phyloP scores from a whole-genome alignment of 2,888 invertebrate species.

The Thymelicus sylvestris region DNA sequence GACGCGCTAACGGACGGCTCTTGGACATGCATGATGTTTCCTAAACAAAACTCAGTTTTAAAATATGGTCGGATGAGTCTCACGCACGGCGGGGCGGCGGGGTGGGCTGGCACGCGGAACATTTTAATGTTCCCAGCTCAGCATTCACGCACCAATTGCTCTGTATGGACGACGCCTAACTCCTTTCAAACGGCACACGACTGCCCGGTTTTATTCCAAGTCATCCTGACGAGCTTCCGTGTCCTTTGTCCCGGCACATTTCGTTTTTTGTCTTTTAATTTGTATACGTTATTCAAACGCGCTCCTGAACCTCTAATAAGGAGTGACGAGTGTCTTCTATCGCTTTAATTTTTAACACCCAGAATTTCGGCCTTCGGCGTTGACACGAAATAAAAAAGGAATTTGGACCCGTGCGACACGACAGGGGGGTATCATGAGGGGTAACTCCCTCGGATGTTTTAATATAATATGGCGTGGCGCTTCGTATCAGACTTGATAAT shows the following conservation, averaged over 20 bases:
- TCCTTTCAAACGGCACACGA: conserved; percentile 64
- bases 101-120: conserved; percentile 68
- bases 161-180: conserved; percentile 61
- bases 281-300: conserved; percentile 49
- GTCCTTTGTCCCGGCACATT: conserved; percentile 50
- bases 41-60: conserved; percentile 69
- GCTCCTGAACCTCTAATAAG: conserved; percentile 70
- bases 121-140: conserved; percentile 69
- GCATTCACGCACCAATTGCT: conserved; percentile 59
- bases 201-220: conserved; percentile 57
- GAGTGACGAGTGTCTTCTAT: conserved; percentile 56
- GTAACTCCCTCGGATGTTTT: conserved; percentile 60
- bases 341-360: conserved; percentile 60
- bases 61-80: conserved; percentile 66
- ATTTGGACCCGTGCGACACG: conserved; percentile 61
- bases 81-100: conserved; percentile 62
- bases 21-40: conserved; percentile 59
- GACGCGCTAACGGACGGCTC: conserved; percentile 30
- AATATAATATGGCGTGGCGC: conserved; percentile 70
- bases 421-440: conserved; percentile 69
- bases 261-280: conserved; percentile 49
- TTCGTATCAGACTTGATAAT: conserved; percentile 76
- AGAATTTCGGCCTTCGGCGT: conserved; percentile 50
- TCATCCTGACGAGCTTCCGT: conserved; percentile 49
- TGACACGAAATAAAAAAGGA: conserved; percentile 60